Conservation (phyloP, 2,113 vertebrate genomes). For the Albula goreensis region DNA sequence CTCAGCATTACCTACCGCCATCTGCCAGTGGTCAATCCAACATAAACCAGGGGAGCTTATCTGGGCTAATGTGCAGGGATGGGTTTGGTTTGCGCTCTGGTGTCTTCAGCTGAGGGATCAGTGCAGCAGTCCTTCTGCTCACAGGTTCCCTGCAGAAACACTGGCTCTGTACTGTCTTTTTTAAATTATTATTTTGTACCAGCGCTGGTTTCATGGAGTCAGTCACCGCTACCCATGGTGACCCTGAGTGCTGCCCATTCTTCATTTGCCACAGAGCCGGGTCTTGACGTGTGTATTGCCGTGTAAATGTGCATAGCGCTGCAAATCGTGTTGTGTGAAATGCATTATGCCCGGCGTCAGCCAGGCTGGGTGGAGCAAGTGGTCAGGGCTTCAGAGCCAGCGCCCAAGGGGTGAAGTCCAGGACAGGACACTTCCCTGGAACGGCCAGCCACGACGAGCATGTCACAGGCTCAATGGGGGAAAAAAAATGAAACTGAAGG, state of each 20-base stretch:
- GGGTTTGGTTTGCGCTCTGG: background rate
- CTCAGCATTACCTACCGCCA: background rate
- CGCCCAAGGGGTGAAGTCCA: background rate
- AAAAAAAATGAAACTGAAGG: background rate
- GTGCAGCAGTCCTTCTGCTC: background rate
- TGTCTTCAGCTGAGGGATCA: conserved; percentile 13
- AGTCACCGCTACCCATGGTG: background rate
- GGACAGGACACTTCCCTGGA: background rate
- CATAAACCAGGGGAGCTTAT: conserved; percentile 1
- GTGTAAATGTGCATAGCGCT: background rate
- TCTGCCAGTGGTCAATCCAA: conserved; percentile 1
- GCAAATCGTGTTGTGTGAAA: background rate
- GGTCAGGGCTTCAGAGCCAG: background rate
- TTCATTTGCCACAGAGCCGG: background rate
- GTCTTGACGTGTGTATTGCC: background rate
- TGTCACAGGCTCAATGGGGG: background rate
- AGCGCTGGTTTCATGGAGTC: background rate
- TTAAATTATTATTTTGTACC: too few relatives aligned
- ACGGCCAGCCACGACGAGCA: background rate
- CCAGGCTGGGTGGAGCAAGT: background rate
- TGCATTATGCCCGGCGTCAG: background rate
- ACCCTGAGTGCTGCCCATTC: background rate
- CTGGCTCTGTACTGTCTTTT: background rate
- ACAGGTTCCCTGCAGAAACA: background rate
- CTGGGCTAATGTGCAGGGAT: background rate